Conservation (phyloP, 2,888 invertebrate genomes). For the Chloromyia formosa region DNA sequence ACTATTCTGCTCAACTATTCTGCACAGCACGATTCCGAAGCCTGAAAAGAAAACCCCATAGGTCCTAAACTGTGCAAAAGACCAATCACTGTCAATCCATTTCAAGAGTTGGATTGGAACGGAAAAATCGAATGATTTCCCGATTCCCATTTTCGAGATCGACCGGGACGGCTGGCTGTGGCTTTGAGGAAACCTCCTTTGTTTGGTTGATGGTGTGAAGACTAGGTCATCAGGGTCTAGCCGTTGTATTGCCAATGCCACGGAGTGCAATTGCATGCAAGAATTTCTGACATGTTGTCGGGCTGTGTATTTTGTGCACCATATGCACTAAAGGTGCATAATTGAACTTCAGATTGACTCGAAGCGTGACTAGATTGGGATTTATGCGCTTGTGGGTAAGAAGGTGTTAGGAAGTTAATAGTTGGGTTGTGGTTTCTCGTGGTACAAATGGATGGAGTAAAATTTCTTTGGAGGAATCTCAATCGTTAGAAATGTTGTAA, state of each 20-base stretch:
- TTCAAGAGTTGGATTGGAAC: not conserved
- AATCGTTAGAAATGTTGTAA: no score
- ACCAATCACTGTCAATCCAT: slow-evolving; percentile 48
- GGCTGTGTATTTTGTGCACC: not conserved
- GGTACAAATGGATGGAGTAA: no score
- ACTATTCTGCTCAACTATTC: slow-evolving; percentile 43
- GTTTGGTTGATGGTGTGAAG: not conserved
- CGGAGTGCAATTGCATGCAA: slow-evolving; percentile 34
- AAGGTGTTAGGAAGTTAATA: not conserved
- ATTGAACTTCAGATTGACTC: not conserved
- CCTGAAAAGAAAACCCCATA: slow-evolving; percentile 2
- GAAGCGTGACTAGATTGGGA: not conserved
- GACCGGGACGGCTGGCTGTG: slow-evolving; percentile 29
- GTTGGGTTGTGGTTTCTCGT: no score
- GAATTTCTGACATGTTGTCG: slow-evolving; percentile 38
- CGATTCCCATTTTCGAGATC: no score
- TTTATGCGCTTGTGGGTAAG: not conserved
- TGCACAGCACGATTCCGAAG: slow-evolving; percentile 45
- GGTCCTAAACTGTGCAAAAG: slow-evolving; percentile 24
- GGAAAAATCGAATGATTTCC: not conserved
- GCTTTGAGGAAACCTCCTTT: not conserved
- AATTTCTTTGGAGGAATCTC: no score
- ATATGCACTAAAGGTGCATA: not conserved
- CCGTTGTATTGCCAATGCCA: not conserved
- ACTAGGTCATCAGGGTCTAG: not conserved